phyloP scores from a whole-genome alignment of 2,113 vertebrate genomes.

The Actenoides hombroni region DNA sequence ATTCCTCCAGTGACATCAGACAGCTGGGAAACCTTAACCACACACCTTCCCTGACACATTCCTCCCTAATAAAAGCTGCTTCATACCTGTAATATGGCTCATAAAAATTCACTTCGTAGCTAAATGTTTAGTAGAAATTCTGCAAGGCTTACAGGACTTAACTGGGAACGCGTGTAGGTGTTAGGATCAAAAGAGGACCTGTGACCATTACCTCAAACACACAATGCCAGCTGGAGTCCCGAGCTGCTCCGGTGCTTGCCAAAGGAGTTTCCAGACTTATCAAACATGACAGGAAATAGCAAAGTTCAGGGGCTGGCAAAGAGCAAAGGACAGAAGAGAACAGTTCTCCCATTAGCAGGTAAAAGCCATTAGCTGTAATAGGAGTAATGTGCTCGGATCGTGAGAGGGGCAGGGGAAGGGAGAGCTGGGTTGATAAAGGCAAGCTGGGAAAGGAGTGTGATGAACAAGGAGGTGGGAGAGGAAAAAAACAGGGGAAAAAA shows the following conservation, averaged over 20 bases:
- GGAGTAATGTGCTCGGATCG: background rate
- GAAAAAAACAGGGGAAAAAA: background rate
- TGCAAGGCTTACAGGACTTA: background rate
- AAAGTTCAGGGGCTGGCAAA: slow-evolving; percentile 22
- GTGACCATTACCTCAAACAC: background rate
- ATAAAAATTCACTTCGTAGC: background rate
- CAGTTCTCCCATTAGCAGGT: slow-evolving; percentile 36
- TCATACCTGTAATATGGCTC: background rate
- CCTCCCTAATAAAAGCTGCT: background rate
- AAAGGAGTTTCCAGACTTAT: slow-evolving; percentile 14
- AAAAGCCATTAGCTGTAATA: slow-evolving; percentile 22
- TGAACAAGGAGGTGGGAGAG: background rate
- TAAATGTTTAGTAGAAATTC: background rate
- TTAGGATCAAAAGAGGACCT: background rate
- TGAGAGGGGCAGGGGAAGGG: background rate
- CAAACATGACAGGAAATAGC: slow-evolving; percentile 38
- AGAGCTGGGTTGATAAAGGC: background rate
- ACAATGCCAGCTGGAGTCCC: background rate
- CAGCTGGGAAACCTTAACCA: background rate
- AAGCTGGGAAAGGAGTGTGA: background rate
- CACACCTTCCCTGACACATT: background rate
- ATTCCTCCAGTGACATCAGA: background rate
- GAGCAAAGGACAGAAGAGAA: slow-evolving; percentile 29
- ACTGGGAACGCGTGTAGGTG: background rate
- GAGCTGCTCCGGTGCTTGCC: background rate